Base-by-base conservation (phyloP, 2,113 vertebrate genomes). In the Rhynchopsitta pachyrhyncha region DNA sequence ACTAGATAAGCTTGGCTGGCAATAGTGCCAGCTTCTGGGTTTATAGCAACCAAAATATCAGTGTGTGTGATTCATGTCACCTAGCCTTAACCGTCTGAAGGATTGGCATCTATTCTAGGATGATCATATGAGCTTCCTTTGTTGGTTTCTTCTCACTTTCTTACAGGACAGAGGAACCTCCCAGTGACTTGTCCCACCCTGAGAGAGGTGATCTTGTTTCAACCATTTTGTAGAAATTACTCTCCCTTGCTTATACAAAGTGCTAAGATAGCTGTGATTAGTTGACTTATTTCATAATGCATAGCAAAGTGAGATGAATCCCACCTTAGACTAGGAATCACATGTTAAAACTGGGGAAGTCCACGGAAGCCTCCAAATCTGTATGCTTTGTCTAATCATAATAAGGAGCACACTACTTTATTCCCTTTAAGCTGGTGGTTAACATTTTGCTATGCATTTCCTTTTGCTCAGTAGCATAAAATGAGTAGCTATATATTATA, bases 401-500 rank as follows among this genome's bases (percentile, higher is more conserved):
- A 23, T 42, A 37, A 68, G 35, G 19, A 68, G 1, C 7, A 41
- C 9, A 24, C 31, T 44, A 5, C 3, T 80, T 57, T 75, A 44
- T 91, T 92, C 41, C 7, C 6, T 33, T 49, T 73, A 78, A 91
- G 10, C 4, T 20, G 62, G 10, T 25, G 17, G 50, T 88, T 52
- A 86, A 55, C 22, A 35, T 68, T 79, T 90, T 70, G 25, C 37
- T 55, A 14, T 17, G 19, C 20, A 28, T 73, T 88, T 90, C 17
- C 29, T 77, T 93, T 86, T 67, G 41, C 37, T 95, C 94, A 82
- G 79, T 73, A 85, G 70, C 52, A 75, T 92, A 62, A 76, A 96
- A 92, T 64, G 31, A 90, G 33, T 39, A 62, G 91, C 80, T 83
- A 75, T 29, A 60, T 74, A 55, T 91, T 71, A 73, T 25, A 77